phyloP scores from a whole-genome alignment of 1,140 invertebrate genomes.

The Leptinotarsa lineolata region DNA sequence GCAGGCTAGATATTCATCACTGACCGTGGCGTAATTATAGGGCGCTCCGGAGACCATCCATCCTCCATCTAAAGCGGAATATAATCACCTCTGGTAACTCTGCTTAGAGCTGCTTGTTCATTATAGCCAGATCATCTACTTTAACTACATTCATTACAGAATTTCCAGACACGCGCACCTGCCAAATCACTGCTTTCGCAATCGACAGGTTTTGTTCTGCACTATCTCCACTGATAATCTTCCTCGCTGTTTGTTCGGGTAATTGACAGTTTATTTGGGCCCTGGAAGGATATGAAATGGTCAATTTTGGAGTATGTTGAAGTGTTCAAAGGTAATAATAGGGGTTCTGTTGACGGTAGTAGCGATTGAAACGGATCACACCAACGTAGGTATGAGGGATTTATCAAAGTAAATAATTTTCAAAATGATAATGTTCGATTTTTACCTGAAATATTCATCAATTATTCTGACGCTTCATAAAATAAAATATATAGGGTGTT shows the following conservation, averaged over 20 bases:
- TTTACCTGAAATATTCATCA: too few relatives aligned
- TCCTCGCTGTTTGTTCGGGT: slow-evolving; percentile 5
- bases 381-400: too few relatives aligned
- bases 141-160: slow-evolving; percentile 22
- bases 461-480: too few relatives aligned
- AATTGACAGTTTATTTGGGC: slow-evolving; percentile 6
- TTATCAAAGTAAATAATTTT: too few relatives aligned
- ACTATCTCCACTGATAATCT: slow-evolving; percentile 16
- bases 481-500: too few relatives aligned
- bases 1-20: slow-evolving; percentile 35
- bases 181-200: slow-evolving; percentile 13
- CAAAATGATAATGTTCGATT: too few relatives aligned
- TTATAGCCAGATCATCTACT: slow-evolving; percentile 24
- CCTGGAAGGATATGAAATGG: too few relatives aligned
- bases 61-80: slow-evolving; percentile 26
- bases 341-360: too few relatives aligned
- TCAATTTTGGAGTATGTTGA: too few relatives aligned
- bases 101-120: slow-evolving; percentile 13
- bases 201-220: slow-evolving; percentile 7
- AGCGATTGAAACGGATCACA: too few relatives aligned
- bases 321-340: too few relatives aligned
- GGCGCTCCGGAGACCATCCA: slow-evolving; percentile 19
- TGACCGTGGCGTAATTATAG: slow-evolving; percentile 30
- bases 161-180: not conserved
- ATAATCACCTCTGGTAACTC: slow-evolving; percentile 23